Evolutionary conservation across 92 coral and sea anemone species (phyloP).

Genomic region (Parazoanthus swiftii): DNA sequence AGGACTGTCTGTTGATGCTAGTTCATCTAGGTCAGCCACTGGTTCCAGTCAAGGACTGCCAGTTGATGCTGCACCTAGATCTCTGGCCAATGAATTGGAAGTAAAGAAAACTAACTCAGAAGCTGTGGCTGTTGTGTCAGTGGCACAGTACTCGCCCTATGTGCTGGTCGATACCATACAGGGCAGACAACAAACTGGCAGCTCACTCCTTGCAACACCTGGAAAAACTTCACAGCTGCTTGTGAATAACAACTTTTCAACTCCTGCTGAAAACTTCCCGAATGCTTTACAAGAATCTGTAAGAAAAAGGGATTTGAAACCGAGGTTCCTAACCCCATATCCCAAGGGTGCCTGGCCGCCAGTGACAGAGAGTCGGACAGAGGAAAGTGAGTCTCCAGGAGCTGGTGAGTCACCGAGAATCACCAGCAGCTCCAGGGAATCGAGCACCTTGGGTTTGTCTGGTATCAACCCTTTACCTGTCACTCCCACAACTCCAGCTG

Average conservation of each 20-base stretch:
- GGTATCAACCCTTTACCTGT: conserved; percentile 1
- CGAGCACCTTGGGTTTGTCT: conserved; percentile 15
- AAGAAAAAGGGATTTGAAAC: background rate
- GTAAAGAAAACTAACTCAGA: background rate
- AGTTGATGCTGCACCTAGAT: background rate
- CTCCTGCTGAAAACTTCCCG: background rate
- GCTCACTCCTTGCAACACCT: background rate
- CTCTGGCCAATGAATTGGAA: background rate
- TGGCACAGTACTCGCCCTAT: conserved; percentile 4
- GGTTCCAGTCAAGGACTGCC: background rate
- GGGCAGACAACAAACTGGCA: background rate
- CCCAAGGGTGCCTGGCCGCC: conserved; percentile 24
- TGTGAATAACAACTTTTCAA: background rate
- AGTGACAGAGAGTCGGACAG: background rate
- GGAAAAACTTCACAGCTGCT: conserved; percentile 14
- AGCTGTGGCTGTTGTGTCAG: background rate
- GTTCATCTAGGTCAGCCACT: background rate
- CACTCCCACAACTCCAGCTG: conserved; percentile 5
- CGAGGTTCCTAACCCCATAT: conserved; percentile 34
- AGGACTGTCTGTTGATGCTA: background rate
- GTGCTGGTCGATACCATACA: background rate
- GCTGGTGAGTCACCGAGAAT: background rate
- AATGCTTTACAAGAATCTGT: background rate
- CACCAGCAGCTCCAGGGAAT: background rate
- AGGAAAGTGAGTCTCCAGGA: background rate